Base-by-base conservation (phyloP, 2,888 invertebrate genomes). In the Heliconius aoede region DNA sequence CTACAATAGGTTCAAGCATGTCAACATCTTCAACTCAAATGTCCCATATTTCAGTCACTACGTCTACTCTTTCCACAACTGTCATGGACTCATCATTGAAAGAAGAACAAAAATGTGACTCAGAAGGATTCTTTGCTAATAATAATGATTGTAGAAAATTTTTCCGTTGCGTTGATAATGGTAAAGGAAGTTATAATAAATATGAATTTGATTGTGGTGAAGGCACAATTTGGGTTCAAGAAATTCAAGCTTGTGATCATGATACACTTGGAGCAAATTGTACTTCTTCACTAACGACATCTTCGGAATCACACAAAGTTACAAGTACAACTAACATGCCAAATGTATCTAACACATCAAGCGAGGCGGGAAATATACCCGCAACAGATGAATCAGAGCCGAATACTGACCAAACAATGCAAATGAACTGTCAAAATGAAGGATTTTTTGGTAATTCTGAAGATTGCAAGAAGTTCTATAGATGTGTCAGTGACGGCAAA, bases 151-250 rank as follows among this genome's bases (percentile, higher is more conserved):
- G 97, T 85, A 95, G 94, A 78, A 97, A 96, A 86, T 97, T 97
- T 90, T 97, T 97, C 86, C 95, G 97, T 81, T 97, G 97, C 88
- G 97, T 97, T 30, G 92, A 94, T 73, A 94, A 95, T 84, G 96
- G 95, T 0, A 89, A 93, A 62, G 95, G 95, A 77, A 93, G 94
- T 13, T 96, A 93, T 83, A 95, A 90, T 72, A 96, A 95, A 88
- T 96, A 96, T 85, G 96, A 97, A 79, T 97, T 97, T 87, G 92
- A 93, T 18, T 97, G 97, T 87, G 96, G 96, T 3, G 95, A 96
- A 73, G 97, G 97, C 65, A 97, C 97, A 9, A 96, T 96, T 60
- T 97, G 97, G 97, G 97, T 97, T 89, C 95, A 95, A 74, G 90
- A 94, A 74, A 90, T 95, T 77, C 92, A 95, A 85, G 95, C 96